Evolutionary conservation across 1,140 invertebrate genomes (phyloP).

Genomic region (Muscidifurax raptorellus): DNA sequence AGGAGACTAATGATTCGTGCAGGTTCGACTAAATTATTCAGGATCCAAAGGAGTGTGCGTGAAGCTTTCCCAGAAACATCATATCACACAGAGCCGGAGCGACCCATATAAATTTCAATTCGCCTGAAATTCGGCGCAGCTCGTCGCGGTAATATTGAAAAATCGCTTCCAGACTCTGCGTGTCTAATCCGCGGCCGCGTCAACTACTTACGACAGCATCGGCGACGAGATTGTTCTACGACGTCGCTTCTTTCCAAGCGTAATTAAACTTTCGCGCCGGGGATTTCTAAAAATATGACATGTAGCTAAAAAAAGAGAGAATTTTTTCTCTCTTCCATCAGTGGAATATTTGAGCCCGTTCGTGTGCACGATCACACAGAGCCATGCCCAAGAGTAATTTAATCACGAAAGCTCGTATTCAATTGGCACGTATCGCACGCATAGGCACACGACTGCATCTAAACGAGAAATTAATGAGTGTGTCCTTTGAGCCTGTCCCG

Average conservation of each 20-base stretch:
- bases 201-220: not conserved
- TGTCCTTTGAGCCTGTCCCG: not conserved
- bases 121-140: not conserved
- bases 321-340: too few relatives aligned
- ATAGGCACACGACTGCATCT: too few relatives aligned
- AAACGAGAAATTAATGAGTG: not conserved
- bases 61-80: not conserved
- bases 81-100: not conserved
- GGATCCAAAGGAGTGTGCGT: too few relatives aligned
- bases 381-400: too few relatives aligned
- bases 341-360: too few relatives aligned
- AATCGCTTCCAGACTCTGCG: not conserved
- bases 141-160: constrained; percentile 27
- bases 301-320: too few relatives aligned
- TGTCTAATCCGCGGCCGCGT: constrained; percentile 2
- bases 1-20: not conserved
- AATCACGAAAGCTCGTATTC: too few relatives aligned
- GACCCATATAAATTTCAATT: not conserved
- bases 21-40: too few relatives aligned
- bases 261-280: constrained; percentile 3
- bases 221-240: constrained; percentile 3
- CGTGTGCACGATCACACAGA: not conserved
- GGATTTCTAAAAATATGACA: not conserved
- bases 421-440: too few relatives aligned
- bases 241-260: not conserved